Evolutionary conservation across 2,888 invertebrate genomes (phyloP).

Genomic region (Aethes cnicana): DNA sequence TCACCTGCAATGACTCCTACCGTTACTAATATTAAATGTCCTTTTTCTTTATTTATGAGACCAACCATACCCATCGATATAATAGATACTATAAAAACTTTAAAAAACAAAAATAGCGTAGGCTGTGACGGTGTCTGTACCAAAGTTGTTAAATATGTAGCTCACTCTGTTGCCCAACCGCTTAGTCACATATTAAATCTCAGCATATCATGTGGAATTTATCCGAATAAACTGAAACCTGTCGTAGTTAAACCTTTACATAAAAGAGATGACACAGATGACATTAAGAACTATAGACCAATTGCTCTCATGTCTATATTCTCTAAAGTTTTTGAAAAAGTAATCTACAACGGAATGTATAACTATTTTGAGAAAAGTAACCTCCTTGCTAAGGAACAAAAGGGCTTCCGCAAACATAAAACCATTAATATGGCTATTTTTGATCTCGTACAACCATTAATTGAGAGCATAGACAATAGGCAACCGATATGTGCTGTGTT

Average conservation of each 20-base stretch:
- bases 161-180: neutral
- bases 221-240: neutral
- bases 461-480: neutral
- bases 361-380: neutral
- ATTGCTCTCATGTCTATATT: neutral
- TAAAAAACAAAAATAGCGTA: slow-evolving; percentile 3
- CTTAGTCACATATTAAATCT: neutral
- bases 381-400: neutral
- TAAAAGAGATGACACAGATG: slow-evolving; percentile 2
- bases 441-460: neutral
- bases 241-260: neutral
- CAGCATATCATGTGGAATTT: neutral
- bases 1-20: neutral
- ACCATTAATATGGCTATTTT: slow-evolving; percentile 1
- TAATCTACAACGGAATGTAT: neutral
- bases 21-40: neutral
- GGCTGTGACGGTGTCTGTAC: slow-evolving; percentile 1
- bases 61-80: slow-evolving; percentile 3
- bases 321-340: neutral
- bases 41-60: neutral
- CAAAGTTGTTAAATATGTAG: slow-evolving; percentile 1
- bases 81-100: neutral
- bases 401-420: neutral
- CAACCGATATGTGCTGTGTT: neutral
- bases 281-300: neutral